phyloP scores from a whole-genome alignment of 2,888 invertebrate species.

The Scelioninae gen. 1 region DNA sequence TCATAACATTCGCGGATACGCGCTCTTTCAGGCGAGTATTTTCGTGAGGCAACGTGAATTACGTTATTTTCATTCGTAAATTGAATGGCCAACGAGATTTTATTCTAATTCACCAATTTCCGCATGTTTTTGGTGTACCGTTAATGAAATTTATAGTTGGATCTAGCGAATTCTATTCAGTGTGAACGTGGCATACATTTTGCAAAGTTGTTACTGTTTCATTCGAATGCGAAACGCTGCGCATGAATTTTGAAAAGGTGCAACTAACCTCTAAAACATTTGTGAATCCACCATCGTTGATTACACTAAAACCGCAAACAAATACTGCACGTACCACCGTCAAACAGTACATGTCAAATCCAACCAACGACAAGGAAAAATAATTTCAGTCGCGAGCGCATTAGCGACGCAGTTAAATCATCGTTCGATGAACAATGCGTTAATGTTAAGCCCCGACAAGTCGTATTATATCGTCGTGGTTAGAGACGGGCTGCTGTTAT shows the following conservation, averaged over 20 bases:
- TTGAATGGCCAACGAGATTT: constrained; percentile 60
- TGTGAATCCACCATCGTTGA: constrained; percentile 53
- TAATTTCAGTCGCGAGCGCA: constrained; percentile 30
- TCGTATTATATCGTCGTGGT: background rate
- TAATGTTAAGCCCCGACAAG: constrained; percentile 8
- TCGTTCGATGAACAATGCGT: constrained; percentile 31
- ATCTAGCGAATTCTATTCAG: constrained; percentile 57
- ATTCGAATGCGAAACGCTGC: constrained; percentile 58
- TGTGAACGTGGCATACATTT: constrained; percentile 63
- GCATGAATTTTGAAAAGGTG: constrained; percentile 64
- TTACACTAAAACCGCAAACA: constrained; percentile 65
- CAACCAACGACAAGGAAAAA: constrained; percentile 39
- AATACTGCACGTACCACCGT: constrained; percentile 51
- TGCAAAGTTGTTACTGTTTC: constrained; percentile 64
- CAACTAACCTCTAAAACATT: constrained; percentile 64
- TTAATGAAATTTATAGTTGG: constrained; percentile 68
- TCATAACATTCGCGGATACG: constrained; percentile 19
- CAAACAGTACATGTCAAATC: constrained; percentile 58
- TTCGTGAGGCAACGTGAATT: constrained; percentile 32
- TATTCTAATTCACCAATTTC: constrained; percentile 55
- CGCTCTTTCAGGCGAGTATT: constrained; percentile 9
- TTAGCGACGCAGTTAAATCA: constrained; percentile 29
- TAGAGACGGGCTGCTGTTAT: background rate
- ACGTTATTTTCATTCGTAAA: constrained; percentile 57
- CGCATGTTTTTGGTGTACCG: constrained; percentile 52